phyloP scores from a whole-genome alignment of 1,140 invertebrate genomes.

The Phortica variegata region DNA sequence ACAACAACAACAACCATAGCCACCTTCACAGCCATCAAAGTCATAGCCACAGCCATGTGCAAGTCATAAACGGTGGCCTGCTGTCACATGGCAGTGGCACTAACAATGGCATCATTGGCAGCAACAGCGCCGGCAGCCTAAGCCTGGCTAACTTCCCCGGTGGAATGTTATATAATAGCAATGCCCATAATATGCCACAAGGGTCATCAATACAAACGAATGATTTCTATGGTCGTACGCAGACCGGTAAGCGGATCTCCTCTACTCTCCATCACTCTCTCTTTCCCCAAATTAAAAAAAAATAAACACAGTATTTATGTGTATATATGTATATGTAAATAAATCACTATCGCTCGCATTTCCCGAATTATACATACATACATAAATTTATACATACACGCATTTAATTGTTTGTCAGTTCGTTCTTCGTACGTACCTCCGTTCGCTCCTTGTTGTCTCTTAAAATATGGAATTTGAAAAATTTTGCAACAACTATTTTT shows the following conservation, averaged over 20 bases:
- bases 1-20: constrained; percentile 29
- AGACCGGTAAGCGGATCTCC: constrained; percentile 55
- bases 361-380: too few relatives aligned
- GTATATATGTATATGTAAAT: constrained; percentile 17
- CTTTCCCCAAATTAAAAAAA: constrained; percentile 2
- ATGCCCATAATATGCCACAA: constrained; percentile 34
- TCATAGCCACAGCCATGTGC: constrained; percentile 39
- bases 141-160: constrained; percentile 14
- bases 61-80: constrained; percentile 39
- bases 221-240: constrained; percentile 56
- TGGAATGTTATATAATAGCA: constrained; percentile 24
- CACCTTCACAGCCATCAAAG: constrained; percentile 27
- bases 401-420: too few relatives aligned
- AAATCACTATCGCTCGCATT: constrained; percentile 12
- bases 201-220: constrained; percentile 25
- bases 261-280: constrained; percentile 19
- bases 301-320: constrained; percentile 12
- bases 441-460: too few relatives aligned
- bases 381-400: too few relatives aligned
- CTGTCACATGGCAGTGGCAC: constrained; percentile 42
- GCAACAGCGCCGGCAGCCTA: constrained; percentile 32
- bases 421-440: too few relatives aligned
- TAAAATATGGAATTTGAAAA: too few relatives aligned
- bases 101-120: constrained; percentile 44
- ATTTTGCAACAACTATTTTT: too few relatives aligned